Percentiles rank a stretch among this genome's conserved stretches.
These are phyloP conservation scores for Criorhina ranunculi DNA, from an alignment of 2,888 invertebrate species.

Conservation along the genomic window DNA sequence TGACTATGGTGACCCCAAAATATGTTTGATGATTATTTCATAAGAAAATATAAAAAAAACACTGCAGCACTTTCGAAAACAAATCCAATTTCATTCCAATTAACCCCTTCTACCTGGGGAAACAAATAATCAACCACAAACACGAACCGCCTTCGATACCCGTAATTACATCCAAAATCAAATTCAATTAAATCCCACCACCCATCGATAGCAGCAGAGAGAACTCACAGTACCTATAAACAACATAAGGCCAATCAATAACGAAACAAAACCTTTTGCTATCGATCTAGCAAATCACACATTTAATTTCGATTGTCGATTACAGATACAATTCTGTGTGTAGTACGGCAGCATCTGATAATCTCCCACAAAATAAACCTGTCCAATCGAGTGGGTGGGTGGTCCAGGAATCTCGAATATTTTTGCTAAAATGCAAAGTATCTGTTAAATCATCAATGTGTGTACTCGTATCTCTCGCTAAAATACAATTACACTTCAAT, in stretches of 20 bases:
- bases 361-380: not conserved
- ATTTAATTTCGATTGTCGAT: conserved; percentile 21
- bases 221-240: too few species aligned
- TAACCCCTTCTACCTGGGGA: conserved; percentile 2
- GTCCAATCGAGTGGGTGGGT: not conserved
- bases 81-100: conserved; percentile 43
- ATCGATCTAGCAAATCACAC: conserved; percentile 40
- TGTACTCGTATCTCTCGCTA: conserved; percentile 26
- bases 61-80: conserved; percentile 16
- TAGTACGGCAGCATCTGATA: not conserved
- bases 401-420: not conserved
- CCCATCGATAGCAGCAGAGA: not conserved
- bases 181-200: conserved; percentile 47
- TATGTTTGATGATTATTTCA: conserved; percentile 4
- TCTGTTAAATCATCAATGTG: conserved; percentile 21
- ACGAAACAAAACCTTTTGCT: conserved; percentile 1
- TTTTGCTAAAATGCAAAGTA: conserved; percentile 10
- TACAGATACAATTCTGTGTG: not conserved
- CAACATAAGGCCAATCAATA: not conserved
- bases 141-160: conserved; percentile 14
- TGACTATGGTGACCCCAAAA: not conserved
- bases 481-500: conserved; percentile 65
- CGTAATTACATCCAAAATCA: conserved; percentile 38
- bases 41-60: not conserved
- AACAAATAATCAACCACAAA: not conserved